Base-by-base conservation (phyloP, 1,140 invertebrate genomes). In the Monomorium pharaonis region DNA sequence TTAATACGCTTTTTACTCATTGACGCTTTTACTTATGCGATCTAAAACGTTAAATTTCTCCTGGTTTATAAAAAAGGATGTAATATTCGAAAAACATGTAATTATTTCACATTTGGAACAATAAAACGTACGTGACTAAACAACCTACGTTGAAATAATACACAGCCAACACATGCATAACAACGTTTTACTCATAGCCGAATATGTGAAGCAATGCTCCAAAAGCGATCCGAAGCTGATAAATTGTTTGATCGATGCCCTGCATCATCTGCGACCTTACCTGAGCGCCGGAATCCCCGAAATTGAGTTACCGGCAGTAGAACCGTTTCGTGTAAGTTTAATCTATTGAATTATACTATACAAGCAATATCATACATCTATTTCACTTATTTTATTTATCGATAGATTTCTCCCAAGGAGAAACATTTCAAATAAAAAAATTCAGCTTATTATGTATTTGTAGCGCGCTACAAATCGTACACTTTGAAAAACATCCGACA, bases 141-240 rank as follows among this genome's bases (percentile, higher is more conserved):
- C 14, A 24, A 7, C 21, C 21, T 24, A 27, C 30, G 7, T 51
- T 30, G 27, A 63, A 27, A 16, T 27, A 24, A 42, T n/a, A 44
- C 27, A 18, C 9, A 51, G 5, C 6, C 18, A 12, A 70, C 0
- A 27, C 0, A 18, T 70, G 6, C 49, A 51, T 27, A 74, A 51
- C 47, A 63, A 80, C 12, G 42, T 58, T 84, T 42, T 85, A 5
- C 62, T 96, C 95, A 47, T 93, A 97, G 97, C 97, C 18, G 95
- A 96, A 67, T 97, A 97, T 90, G 95, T 97, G 27, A 97, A 97
- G 89, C 97, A 97, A 93, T 97, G 97, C 89, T 95, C 95, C 47
- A 95, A 95, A 84, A 95, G 95, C 65, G 97, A 97, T 92, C 97
- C 97, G 7, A 93, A 97, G 77, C 76, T 97, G 24, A 95, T 96